These are phyloP conservation scores for Panzeria rudis DNA, from an alignment of 2,888 invertebrate genomes.

Conservation along the genomic window DNA sequence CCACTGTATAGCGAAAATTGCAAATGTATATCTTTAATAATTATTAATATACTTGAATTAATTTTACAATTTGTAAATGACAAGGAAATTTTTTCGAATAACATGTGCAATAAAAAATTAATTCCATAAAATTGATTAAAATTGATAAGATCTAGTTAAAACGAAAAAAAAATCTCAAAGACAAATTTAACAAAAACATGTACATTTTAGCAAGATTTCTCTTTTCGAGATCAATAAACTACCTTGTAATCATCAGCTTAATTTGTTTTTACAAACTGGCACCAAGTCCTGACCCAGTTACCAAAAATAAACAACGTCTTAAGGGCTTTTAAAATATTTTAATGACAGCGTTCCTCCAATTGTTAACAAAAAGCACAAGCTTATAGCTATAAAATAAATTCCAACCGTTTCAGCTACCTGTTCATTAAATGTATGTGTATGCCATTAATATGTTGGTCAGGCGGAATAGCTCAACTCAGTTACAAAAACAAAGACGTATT, in stretches of 20 bases:
- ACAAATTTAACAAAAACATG: conserved; percentile 1
- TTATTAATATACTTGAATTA: conserved; percentile 19
- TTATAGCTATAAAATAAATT: conserved; percentile 41
- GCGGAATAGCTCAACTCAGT: conserved; percentile 48
- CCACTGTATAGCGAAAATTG: neutral
- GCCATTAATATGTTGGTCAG: conserved; percentile 72
- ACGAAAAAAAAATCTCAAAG: conserved; percentile 23
- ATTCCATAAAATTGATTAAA: conserved; percentile 28
- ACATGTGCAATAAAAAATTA: conserved; percentile 12
- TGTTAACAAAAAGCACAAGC: conserved; percentile 21
- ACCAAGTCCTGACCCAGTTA: conserved; percentile 52
- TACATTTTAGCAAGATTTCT: conserved; percentile 29
- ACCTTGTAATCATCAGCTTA: conserved; percentile 40
- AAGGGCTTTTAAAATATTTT: conserved; percentile 33
- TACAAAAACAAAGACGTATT: conserved; percentile 44
- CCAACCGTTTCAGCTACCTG: conserved; percentile 48
- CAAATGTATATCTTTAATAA: neutral
- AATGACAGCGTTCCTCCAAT: conserved; percentile 17
- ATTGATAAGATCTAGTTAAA: conserved; percentile 37
- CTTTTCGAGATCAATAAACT: conserved; percentile 42
- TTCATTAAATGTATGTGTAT: conserved; percentile 67
- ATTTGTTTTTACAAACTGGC: conserved; percentile 2
- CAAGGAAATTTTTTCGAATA: conserved; percentile 18
- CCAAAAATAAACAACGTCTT: conserved; percentile 24
- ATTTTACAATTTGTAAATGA: conserved; percentile 10